Percentiles rank a stretch among this genome's conserved stretches.
These are phyloP conservation scores for Lophius piscatorius DNA, from an alignment of 2,113 vertebrate species.

Conservation along the genomic window DNA sequence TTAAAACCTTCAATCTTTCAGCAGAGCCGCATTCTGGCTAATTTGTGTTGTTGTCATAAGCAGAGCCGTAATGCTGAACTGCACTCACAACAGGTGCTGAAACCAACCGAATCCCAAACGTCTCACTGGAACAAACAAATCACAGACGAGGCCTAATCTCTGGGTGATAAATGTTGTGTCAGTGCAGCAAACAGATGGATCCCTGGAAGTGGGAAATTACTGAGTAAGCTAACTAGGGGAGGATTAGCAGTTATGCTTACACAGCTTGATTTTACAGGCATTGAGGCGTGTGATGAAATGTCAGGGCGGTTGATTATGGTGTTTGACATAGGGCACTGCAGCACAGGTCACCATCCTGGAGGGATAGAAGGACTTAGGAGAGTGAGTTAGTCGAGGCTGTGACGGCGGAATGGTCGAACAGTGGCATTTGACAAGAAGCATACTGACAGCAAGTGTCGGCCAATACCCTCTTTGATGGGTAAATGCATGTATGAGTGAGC, in stretches of 20 bases:
- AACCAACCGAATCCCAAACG: slow-evolving; percentile 47
- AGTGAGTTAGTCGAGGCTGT: slow-evolving; percentile 8
- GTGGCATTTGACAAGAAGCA: slow-evolving; percentile 7
- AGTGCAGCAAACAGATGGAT: slow-evolving; percentile 66
- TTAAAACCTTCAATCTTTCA: slow-evolving; percentile 39
- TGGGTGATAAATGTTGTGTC: slow-evolving; percentile 55
- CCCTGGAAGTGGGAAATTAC: slow-evolving; percentile 42
- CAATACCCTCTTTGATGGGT: slow-evolving; percentile 36
- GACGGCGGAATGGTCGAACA: slow-evolving; percentile 9
- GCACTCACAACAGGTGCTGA: slow-evolving; percentile 51
- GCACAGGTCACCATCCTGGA: slow-evolving; percentile 44
- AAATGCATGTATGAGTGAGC: slow-evolving; percentile 31
- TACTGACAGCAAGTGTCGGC: slow-evolving; percentile 27
- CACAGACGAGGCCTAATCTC: slow-evolving; percentile 50
- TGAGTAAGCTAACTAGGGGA: slow-evolving; percentile 45
- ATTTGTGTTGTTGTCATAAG: slow-evolving; percentile 49
- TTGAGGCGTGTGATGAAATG: slow-evolving; percentile 64
- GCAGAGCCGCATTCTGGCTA: slow-evolving; percentile 42
- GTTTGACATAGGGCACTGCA: slow-evolving; percentile 37
- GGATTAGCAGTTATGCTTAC: slow-evolving; percentile 58
- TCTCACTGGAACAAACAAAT: slow-evolving; percentile 57
- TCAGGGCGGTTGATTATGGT: slow-evolving; percentile 64
- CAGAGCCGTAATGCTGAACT: slow-evolving; percentile 51
- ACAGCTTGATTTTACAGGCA: slow-evolving; percentile 33
- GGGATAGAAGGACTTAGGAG: slow-evolving; percentile 26